phyloP scores from a whole-genome alignment of 1,140 invertebrate species.

The Euwallacea similis region DNA sequence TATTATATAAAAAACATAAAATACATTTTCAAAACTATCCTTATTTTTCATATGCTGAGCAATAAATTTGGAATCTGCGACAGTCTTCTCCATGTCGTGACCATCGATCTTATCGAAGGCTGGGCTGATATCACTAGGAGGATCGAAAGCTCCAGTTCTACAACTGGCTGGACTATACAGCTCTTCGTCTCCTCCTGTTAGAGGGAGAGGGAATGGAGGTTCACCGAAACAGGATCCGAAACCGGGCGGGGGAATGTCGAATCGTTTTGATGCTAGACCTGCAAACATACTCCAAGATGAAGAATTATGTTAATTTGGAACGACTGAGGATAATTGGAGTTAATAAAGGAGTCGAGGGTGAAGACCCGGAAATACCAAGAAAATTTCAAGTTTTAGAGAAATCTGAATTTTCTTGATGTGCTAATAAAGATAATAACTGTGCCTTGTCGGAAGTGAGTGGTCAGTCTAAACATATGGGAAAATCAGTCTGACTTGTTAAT shows the following conservation, averaged over 20 bases:
- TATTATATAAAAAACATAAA: constrained; percentile 2
- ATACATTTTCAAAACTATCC: constrained; percentile 87
- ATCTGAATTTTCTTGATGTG: no score
- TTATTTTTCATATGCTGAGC: constrained; percentile 93
- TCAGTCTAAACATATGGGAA: no score
- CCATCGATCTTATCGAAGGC: constrained; percentile 76
- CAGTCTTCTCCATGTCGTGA: constrained; percentile 83
- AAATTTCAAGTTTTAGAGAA: no score
- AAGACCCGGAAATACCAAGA: neutral
- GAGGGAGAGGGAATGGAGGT: constrained; percentile 68
- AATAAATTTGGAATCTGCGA: constrained; percentile 88
- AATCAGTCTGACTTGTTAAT: no score
- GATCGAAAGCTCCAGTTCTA: constrained; percentile 55
- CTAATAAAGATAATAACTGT: no score
- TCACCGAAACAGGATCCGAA: constrained; percentile 65
- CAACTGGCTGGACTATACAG: constrained; percentile 70
- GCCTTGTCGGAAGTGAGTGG: no score
- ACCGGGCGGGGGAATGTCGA: constrained; percentile 57
- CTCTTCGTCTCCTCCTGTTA: constrained; percentile 75
- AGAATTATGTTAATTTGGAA: neutral
- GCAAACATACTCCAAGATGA: neutral
- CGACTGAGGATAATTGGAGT: neutral
- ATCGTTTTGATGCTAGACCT: constrained; percentile 58
- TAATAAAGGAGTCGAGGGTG: neutral
- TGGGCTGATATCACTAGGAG: constrained; percentile 69